phyloP scores from a whole-genome alignment of 1,140 invertebrate species.

The Megalonaias nervosa region DNA sequence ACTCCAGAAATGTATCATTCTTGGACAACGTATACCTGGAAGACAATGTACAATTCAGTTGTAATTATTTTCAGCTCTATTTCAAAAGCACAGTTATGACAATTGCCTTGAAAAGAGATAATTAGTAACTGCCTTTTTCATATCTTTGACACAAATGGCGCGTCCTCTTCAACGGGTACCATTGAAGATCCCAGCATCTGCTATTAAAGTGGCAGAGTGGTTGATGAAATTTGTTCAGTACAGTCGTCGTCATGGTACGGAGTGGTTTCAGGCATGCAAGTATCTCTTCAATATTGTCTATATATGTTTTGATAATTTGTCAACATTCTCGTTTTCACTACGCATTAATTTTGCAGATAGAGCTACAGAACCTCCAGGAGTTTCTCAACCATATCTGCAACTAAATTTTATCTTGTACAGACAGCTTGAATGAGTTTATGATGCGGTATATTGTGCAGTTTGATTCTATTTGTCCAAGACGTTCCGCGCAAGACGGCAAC shows the following conservation, averaged over 20 bases:
- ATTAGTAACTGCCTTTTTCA: not conserved
- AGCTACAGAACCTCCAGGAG: constrained; percentile 5
- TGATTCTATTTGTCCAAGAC: constrained; percentile 1
- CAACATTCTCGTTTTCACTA: not conserved
- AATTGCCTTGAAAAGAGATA: not conserved
- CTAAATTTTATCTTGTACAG: constrained; percentile 13
- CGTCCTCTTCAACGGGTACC: not conserved
- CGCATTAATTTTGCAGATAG: not conserved
- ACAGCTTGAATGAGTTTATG: constrained; percentile 18
- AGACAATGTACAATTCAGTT: too few relatives aligned
- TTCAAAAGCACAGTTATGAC: too few relatives aligned
- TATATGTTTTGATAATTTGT: not conserved
- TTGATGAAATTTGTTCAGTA: constrained; percentile 5
- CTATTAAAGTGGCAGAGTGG: constrained; percentile 3
- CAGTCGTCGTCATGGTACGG: not conserved
- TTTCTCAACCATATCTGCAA: constrained; percentile 11
- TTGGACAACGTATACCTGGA: not conserved
- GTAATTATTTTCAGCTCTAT: too few relatives aligned
- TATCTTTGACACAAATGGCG: not conserved
- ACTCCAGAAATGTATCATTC: too few relatives aligned
- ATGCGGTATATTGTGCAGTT: constrained; percentile 1
- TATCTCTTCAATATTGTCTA: not conserved
- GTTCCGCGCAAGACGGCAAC: constrained; percentile 16
- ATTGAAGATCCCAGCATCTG: not conserved
- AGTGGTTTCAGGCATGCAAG: not conserved